A percentile compares a stretch with the other conserved stretches of the same genome.
Evolutionary conservation across 2,113 vertebrate genomes (phyloP).

Genomic region (Thymallus thymallus): DNA sequence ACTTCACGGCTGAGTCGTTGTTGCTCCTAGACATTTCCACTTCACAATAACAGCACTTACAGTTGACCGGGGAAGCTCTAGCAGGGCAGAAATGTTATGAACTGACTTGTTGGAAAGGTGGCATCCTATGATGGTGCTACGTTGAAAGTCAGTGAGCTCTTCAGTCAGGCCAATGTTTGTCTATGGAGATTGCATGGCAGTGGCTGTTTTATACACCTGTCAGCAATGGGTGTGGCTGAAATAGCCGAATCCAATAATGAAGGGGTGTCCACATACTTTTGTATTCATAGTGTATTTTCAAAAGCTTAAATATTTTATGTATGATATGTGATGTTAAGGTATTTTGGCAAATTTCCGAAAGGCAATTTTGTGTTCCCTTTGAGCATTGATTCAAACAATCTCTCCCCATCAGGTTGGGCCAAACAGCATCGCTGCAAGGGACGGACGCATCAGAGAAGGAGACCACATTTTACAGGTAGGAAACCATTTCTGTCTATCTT

Average conservation of each 20-base stretch:
- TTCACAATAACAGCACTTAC: too few relatives aligned
- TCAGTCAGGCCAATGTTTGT: constrained; percentile 44
- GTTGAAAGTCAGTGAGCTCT: too few relatives aligned
- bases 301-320: not conserved
- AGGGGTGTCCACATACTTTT: constrained; percentile 59
- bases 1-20: too few relatives aligned
- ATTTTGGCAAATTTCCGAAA: not conserved
- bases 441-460: constrained; percentile 92
- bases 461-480: constrained; percentile 94
- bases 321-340: constrained; percentile 53
- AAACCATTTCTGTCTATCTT: too few relatives aligned
- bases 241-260: constrained; percentile 77
- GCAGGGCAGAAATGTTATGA: too few relatives aligned
- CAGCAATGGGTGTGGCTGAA: constrained; percentile 92
- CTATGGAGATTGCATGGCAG: too few relatives aligned
- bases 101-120: too few relatives aligned
- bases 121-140: too few relatives aligned
- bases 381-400: not conserved
- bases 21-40: too few relatives aligned
- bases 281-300: constrained; percentile 58
- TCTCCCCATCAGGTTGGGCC: constrained; percentile 82
- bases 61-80: too few relatives aligned
- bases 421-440: constrained; percentile 92
- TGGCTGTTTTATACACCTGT: too few relatives aligned
- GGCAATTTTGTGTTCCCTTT: constrained; percentile 6